Evolutionary conservation across 1,140 invertebrate genomes (phyloP), one percentile per base, ranked within the genome.

Genomic region (Pollicipes pollicipes): DNA sequence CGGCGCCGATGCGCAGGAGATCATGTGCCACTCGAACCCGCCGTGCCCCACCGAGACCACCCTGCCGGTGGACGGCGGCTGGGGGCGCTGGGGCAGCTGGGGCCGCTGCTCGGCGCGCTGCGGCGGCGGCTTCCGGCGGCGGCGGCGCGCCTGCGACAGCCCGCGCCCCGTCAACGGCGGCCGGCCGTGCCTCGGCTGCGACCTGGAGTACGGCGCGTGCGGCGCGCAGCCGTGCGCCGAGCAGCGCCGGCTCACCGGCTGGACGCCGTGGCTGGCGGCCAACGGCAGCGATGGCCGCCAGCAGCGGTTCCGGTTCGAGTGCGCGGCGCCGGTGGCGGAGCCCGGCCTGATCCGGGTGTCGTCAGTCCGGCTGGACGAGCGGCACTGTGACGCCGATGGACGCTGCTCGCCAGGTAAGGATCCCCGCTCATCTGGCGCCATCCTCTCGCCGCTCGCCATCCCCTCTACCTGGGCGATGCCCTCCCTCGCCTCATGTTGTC

Each of bases 231-330:
- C 83, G 0, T 93, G 91, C 74, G 79, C 83, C 0, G 86, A 88
- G 74, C 82, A 84, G 21, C 84, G 84, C 69, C 85, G 85, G 73
- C 81, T 85, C 0, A 86, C 86, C 0, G 77, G 83, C 1, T 92
- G 90, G 89, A 90, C 90, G 0, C 86, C 86, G 0, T 93, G 90
- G 90, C 77, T 90, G n/a, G 73, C 76, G 69, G 76, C 78, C 17
- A 84, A 84, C 72, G 68, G 74, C 0, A 81, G 80, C 68, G 81
- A 83, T 17, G 86, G 84, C 6, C 85, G 86, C 67, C 84, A 84
- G 10, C 88, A 93, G 76, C 83, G 90, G 70, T 91, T 85, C 74
- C 84, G 89, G 70, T 91, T 89, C 75, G 81, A 84, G 21, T 95
- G 91, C 76, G 84, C 85, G 30, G 90, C 89, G 0, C 88, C 86